Conservation (phyloP, 1,140 invertebrate species). For the Heliconius hermathena region DNA sequence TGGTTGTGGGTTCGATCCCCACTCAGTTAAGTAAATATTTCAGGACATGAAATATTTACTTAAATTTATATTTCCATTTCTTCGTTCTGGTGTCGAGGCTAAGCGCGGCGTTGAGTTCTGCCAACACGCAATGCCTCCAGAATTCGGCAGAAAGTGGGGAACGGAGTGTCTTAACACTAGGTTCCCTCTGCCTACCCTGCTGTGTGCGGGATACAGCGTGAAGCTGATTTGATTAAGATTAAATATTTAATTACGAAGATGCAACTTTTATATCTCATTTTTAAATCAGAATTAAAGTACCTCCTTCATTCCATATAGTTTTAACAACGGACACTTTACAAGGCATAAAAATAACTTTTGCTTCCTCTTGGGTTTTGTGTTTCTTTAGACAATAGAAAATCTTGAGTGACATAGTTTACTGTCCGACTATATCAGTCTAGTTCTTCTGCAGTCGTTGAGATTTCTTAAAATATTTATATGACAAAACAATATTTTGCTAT, state of each 20-base stretch:
- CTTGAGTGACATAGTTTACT: constrained; percentile 20
- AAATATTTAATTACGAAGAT: background rate
- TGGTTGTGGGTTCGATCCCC: too few relatives aligned
- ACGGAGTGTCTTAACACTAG: too few relatives aligned
- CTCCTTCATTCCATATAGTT: background rate
- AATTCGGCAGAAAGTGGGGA: too few relatives aligned
- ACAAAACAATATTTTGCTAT: background rate
- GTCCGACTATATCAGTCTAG: constrained; percentile 7
- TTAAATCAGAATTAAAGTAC: background rate
- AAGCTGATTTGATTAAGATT: too few relatives aligned
- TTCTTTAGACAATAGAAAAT: constrained; percentile 14
- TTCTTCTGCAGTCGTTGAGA: background rate
- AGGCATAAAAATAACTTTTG: constrained; percentile 19
- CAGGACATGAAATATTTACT: too few relatives aligned
- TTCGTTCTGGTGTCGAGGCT: too few relatives aligned
- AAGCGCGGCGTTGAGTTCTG: too few relatives aligned
- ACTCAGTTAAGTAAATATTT: too few relatives aligned
- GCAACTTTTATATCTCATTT: background rate
- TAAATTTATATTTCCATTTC: too few relatives aligned
- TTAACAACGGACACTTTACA: background rate
- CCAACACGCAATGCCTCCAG: too few relatives aligned
- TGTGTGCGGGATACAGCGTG: too few relatives aligned
- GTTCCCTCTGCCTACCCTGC: too few relatives aligned
- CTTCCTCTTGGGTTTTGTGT: constrained; percentile 1
- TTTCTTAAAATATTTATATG: background rate